Evolutionary conservation across 2,797 vertebrate species (phyloP).

Genomic region (Sternotherus odoratus): DNA sequence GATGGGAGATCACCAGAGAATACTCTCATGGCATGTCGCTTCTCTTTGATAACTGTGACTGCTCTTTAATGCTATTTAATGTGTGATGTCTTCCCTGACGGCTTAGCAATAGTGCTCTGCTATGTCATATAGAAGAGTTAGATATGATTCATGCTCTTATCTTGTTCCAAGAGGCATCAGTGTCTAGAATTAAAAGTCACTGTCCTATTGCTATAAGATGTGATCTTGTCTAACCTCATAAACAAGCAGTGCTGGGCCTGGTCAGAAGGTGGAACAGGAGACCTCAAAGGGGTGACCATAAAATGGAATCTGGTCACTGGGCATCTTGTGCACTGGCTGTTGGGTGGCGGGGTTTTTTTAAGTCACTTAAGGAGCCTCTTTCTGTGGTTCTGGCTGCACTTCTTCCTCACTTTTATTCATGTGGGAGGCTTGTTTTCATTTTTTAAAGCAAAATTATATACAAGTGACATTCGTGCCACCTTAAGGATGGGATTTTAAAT

Average conservation of each 20-base stretch:
- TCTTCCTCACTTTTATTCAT: slow-evolving; percentile 34
- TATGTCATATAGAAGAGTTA: slow-evolving; percentile 28
- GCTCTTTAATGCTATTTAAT: slow-evolving; percentile 23
- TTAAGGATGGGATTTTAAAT: slow-evolving; percentile 17
- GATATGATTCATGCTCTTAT: slow-evolving; percentile 61
- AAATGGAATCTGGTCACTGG: background rate
- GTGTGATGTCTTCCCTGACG: slow-evolving; percentile 50
- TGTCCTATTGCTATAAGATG: slow-evolving; percentile 15
- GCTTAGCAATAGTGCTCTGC: background rate
- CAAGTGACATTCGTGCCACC: fast-evolving
- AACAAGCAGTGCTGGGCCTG: background rate
- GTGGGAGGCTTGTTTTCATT: background rate
- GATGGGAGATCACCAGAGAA: background rate
- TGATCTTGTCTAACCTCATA: slow-evolving; percentile 17
- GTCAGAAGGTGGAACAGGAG: background rate
- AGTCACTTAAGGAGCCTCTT: background rate
- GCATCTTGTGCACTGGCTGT: slow-evolving; percentile 9
- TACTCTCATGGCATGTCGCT: slow-evolving; percentile 35
- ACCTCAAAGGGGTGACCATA: slow-evolving; percentile 6
- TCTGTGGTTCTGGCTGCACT: background rate
- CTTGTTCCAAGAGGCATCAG: slow-evolving; percentile 42
- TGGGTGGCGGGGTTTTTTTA: too few species aligned
- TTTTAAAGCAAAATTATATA: background rate
- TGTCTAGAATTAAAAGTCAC: slow-evolving; percentile 16
- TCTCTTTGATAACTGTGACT: slow-evolving; percentile 31